Conservation (phyloP, 2,113 vertebrate species). For the Capra hircus region DNA sequence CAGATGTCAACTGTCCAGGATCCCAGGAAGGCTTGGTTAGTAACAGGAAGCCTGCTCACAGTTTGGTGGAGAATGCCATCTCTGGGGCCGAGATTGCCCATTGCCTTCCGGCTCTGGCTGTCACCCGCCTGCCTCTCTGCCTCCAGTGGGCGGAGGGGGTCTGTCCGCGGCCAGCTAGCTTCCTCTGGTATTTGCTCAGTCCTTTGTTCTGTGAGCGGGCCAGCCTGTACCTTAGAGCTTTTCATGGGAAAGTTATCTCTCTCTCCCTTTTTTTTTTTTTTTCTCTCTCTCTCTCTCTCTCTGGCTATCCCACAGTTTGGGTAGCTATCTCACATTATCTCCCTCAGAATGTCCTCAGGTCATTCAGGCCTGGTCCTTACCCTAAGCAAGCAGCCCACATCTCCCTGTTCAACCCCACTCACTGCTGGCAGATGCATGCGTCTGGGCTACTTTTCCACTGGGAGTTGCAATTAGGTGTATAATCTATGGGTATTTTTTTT, state of each 20-base stretch:
- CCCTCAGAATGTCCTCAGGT: not conserved
- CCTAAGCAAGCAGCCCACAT: accelerated
- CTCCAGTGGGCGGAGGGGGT: accelerated
- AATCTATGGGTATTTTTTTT: not conserved
- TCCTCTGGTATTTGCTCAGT: not conserved
- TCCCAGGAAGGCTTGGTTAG: not conserved
- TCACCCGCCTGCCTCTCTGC: accelerated
- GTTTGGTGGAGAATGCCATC: not conserved
- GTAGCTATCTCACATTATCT: not conserved
- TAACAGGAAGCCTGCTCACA: not conserved
- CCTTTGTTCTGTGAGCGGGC: not conserved
- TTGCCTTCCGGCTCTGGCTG: accelerated
- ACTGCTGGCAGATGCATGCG: accelerated
- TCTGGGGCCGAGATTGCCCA: accelerated
- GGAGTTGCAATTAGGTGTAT: not conserved
- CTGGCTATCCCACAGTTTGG: not conserved
- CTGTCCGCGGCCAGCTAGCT: accelerated
- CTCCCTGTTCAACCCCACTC: accelerated
- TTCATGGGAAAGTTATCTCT: not conserved
- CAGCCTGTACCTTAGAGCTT: not conserved
- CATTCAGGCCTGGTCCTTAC: not conserved
- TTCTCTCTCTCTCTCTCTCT: not conserved
- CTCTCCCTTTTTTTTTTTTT: accelerated
- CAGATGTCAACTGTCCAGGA: accelerated
- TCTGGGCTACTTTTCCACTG: not conserved